A percentile compares a stretch with the other conserved stretches of the same genome.
phyloP scores from a whole-genome alignment of 2,797 vertebrate genomes.

The Acridotheres tristis region DNA sequence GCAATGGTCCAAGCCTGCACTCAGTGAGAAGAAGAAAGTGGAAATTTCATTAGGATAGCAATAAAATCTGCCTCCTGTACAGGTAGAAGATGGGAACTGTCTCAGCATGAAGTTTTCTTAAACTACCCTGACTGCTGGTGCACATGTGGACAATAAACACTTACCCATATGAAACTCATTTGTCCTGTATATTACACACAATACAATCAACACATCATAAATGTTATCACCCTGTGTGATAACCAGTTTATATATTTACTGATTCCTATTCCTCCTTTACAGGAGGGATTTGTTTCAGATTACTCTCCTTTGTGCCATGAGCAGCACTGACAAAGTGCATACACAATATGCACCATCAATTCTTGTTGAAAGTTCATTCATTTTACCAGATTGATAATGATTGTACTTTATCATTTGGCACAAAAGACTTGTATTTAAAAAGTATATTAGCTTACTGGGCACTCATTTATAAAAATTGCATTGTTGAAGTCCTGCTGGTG shows the following conservation, averaged over 20 bases:
- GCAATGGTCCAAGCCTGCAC: neutral
- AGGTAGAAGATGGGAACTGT: neutral
- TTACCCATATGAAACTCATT: neutral
- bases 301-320: conserved; percentile 31
- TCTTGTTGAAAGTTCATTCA: conserved; percentile 60
- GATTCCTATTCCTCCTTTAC: conserved; percentile 44
- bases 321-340: conserved; percentile 17
- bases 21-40: neutral
- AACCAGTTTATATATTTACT: conserved; percentile 28
- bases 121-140: neutral
- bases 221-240: conserved; percentile 15
- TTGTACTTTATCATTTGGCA: conserved; percentile 57
- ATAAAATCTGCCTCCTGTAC: neutral
- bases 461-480: conserved; percentile 64
- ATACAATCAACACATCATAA: conserved; percentile 25
- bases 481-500: conserved; percentile 25
- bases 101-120: neutral
- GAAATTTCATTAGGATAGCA: neutral
- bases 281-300: conserved; percentile 57
- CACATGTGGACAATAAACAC: neutral
- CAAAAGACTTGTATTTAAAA: conserved; percentile 45
- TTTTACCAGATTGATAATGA: conserved; percentile 44
- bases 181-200: conserved; percentile 23
- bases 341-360: neutral
- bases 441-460: conserved; percentile 48